Conservation (phyloP, 2,797 vertebrate species). For the Brachymystax lenok region DNA sequence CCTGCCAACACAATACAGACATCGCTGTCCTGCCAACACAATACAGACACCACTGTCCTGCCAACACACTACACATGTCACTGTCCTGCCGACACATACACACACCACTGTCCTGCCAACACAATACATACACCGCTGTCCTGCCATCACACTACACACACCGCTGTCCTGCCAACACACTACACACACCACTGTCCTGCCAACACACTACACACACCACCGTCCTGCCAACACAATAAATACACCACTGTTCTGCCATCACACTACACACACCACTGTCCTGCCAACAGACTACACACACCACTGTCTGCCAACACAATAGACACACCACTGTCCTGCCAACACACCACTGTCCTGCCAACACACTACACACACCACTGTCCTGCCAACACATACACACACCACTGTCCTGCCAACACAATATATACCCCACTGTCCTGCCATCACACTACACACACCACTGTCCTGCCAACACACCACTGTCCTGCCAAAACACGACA, state of each 20-base stretch:
- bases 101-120: not conserved
- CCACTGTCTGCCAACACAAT: not conserved
- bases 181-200: constrained; percentile 16
- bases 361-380: constrained; percentile 7
- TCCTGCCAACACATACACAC: constrained; percentile 21
- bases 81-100: no score
- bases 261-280: not conserved
- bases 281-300: not conserved
- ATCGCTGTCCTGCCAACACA: not conserved
- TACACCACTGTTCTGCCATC: no score
- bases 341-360: not conserved
- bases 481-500: not conserved
- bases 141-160: constrained; percentile 6
- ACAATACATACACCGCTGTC: constrained; percentile 34
- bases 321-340: constrained; percentile 5
- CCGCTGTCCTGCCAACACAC: no score
- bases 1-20: constrained; percentile 7
- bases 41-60: not conserved
- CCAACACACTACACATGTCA: constrained; percentile 9
- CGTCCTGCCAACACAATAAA: not conserved
- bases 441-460: constrained; percentile 1
- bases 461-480: constrained; percentile 13
- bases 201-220: constrained; percentile 1
- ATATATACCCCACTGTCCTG: not conserved
- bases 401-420: constrained; percentile 6